Conservation (phyloP, 2,797 vertebrate genomes). For the Danio aesculapii region DNA sequence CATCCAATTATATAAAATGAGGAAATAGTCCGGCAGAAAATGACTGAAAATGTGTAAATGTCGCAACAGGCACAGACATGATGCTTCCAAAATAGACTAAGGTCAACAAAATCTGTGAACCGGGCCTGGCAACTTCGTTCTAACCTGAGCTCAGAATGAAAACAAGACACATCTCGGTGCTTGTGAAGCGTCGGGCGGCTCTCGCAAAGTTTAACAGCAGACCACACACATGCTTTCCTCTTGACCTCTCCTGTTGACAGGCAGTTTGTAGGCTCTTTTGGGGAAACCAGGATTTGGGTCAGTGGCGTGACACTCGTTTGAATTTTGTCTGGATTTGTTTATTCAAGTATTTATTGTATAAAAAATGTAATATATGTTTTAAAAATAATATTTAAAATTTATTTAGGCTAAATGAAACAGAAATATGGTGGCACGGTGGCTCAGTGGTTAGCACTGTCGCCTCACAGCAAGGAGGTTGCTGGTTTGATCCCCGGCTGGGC, state of each 20-base stretch:
- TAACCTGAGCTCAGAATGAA: background rate
- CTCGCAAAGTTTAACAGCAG: background rate
- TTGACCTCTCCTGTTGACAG: background rate
- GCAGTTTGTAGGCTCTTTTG: background rate
- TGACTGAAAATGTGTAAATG: conserved; percentile 7
- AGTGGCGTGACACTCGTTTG: background rate
- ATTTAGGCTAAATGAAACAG: no score
- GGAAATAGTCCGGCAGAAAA: conserved; percentile 21
- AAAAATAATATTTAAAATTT: no score
- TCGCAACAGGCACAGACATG: conserved; percentile 31
- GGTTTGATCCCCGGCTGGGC: no score
- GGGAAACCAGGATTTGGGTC: background rate
- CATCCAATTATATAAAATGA: conserved; percentile 15
- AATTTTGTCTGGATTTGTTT: background rate
- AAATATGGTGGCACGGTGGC: no score
- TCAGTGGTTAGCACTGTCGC: no score
- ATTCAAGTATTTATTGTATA: background rate
- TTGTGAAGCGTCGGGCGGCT: background rate
- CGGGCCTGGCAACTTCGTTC: conserved; percentile 3
- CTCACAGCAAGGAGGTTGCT: no score
- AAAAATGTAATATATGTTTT: background rate
- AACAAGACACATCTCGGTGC: conserved; percentile 17
- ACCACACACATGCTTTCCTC: conserved; percentile 22
- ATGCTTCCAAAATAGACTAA: conserved; percentile 9
- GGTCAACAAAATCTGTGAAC: conserved; percentile 27